Evolutionary conservation across 2,797 vertebrate genomes (phyloP).

Genomic region (Tragopan temminckii): DNA sequence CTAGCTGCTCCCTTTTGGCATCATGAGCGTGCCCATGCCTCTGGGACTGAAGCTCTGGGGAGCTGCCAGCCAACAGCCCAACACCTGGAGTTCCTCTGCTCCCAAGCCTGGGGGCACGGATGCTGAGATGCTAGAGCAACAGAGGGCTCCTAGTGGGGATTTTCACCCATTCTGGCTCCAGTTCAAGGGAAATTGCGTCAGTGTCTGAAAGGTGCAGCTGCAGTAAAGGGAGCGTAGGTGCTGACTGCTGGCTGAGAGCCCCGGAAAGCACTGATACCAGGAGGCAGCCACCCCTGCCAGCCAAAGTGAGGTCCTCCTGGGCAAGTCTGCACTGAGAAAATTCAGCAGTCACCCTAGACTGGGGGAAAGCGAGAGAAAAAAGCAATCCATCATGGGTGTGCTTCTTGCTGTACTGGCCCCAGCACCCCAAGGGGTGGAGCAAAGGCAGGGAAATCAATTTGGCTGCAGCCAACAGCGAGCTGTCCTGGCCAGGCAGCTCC

Average conservation of each 20-base stretch:
- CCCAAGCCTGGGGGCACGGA: constrained; percentile 26
- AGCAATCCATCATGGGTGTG: not conserved
- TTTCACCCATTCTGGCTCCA: not conserved
- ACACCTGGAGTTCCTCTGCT: constrained; percentile 33
- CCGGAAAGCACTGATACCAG: fast-evolving
- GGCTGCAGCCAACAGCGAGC: not conserved
- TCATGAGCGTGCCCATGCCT: constrained; percentile 6
- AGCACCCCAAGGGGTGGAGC: not conserved
- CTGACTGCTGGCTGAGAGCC: not conserved
- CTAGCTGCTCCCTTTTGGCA: constrained; percentile 28
- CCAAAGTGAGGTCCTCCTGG: not conserved
- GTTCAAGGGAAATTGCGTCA: not conserved
- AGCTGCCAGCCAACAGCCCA: constrained; percentile 39
- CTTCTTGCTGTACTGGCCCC: not conserved
- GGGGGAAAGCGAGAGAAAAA: not conserved
- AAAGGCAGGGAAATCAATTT: constrained; percentile 3
- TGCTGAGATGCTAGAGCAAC: not conserved
- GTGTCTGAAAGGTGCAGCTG: not conserved
- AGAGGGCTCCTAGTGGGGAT: not conserved
- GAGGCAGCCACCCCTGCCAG: not conserved
- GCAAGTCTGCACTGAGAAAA: not conserved
- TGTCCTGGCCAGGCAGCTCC: fast-evolving
- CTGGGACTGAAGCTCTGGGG: constrained; percentile 58
- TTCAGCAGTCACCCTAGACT: not conserved
- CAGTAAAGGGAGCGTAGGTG: not conserved